Conservation (phyloP, 2,888 invertebrate species). For the Oxyteleia sp. region DNA sequence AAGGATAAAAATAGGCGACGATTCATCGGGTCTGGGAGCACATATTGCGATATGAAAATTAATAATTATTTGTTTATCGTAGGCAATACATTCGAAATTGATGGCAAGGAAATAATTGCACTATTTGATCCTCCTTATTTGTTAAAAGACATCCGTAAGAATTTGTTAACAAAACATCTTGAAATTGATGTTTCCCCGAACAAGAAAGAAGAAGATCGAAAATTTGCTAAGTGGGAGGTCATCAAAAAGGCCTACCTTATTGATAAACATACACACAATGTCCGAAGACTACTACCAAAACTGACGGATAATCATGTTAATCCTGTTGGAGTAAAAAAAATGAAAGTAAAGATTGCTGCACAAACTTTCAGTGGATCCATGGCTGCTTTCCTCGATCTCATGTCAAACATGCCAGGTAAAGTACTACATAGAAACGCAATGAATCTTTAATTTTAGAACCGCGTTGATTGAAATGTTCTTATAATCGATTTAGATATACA, state of each 20-base stretch:
- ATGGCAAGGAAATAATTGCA: not conserved
- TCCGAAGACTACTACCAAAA: not conserved
- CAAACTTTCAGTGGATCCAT: not conserved
- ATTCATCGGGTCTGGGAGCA: too few relatives aligned
- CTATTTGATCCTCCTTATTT: slow-evolving; percentile 17
- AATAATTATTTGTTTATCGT: too few relatives aligned
- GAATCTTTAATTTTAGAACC: too few relatives aligned
- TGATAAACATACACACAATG: not conserved
- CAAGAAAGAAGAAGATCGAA: not conserved
- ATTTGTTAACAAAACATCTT: not conserved
- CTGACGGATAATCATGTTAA: not conserved
- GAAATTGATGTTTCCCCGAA: not conserved
- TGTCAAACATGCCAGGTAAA: not conserved
- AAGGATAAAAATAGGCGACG: too few relatives aligned
- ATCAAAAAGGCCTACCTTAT: not conserved
- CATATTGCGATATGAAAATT: too few relatives aligned
- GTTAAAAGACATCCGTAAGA: not conserved
- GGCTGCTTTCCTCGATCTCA: not conserved
- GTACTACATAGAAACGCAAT: too few relatives aligned
- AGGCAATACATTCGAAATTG: slow-evolving; percentile 9
- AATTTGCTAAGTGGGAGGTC: not conserved
- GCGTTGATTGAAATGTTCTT: too few relatives aligned
- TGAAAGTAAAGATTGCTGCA: not conserved
- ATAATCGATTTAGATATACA: too few relatives aligned
- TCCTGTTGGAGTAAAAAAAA: not conserved